phyloP scores from a whole-genome alignment of 1,140 invertebrate genomes.

The Microvelia longipes region DNA sequence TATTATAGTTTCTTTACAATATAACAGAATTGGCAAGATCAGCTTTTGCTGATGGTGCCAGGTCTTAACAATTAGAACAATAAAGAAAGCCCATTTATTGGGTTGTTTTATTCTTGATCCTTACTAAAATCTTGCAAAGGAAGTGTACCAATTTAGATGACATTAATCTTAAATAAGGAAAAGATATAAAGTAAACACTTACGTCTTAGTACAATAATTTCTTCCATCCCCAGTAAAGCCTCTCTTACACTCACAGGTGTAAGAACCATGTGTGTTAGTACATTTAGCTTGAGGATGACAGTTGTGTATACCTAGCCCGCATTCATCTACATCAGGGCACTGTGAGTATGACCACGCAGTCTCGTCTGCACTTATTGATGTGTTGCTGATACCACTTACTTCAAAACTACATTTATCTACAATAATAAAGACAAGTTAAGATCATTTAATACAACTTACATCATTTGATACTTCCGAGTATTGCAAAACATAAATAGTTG shows the following conservation, averaged over 20 bases:
- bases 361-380: conserved; percentile 37
- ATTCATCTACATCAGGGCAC: conserved; percentile 91
- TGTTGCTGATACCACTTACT: conserved; percentile 35
- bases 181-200: conserved; percentile 26
- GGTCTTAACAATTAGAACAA: no score
- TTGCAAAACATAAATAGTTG: no score
- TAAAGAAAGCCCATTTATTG: no score
- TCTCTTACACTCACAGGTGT: conserved; percentile 60
- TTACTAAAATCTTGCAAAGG: no score
- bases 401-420: conserved; percentile 38
- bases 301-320: conserved; percentile 64
- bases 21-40: no score
- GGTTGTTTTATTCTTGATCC: no score
- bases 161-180: no score
- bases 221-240: conserved; percentile 78
- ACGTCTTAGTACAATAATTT: conserved; percentile 61
- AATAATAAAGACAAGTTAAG: conserved; percentile 5
- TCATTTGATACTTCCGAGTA: no score
- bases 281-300: conserved; percentile 83
- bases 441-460: conserved; percentile 2
- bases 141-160: no score
- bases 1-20: no score
- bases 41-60: no score
- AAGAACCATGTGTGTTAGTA: conserved; percentile 80
- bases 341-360: conserved; percentile 70